These are phyloP conservation scores for Alces alces DNA, from an alignment of 2,113 vertebrate species.

Conservation along the genomic window DNA sequence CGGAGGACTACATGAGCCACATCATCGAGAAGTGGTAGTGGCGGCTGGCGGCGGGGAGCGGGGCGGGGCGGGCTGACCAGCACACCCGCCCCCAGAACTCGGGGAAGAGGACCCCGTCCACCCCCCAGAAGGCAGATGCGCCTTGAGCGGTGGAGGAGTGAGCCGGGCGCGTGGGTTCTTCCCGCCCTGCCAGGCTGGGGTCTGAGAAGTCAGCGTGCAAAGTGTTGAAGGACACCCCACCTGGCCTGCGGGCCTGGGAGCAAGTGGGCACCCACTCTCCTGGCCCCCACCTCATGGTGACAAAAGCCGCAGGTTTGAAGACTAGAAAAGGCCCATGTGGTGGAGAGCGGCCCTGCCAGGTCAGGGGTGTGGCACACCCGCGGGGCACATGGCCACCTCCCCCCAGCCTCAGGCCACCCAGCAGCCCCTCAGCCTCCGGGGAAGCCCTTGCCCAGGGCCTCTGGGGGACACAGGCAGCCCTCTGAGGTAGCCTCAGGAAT, in stretches of 20 bases:
- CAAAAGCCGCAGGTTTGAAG: not conserved
- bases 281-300: not conserved
- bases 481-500: not conserved
- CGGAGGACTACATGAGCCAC: constrained; percentile 99
- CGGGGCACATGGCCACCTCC: not conserved
- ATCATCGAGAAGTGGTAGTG: constrained; percentile 99
- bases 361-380: not conserved
- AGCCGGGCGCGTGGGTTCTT: constrained; percentile 34
- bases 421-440: not conserved
- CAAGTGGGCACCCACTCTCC: not conserved
- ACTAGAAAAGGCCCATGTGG: not conserved
- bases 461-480: not conserved
- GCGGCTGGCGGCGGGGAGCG: not conserved
- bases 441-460: not conserved
- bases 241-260: not conserved
- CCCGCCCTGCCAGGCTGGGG: constrained; percentile 69
- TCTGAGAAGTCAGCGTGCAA: constrained; percentile 65
- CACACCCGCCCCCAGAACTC: constrained; percentile 4
- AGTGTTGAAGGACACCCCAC: not conserved
- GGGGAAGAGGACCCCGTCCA: constrained; percentile 49
- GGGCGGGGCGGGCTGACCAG: constrained; percentile 35
- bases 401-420: too few relatives aligned
- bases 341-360: not conserved
- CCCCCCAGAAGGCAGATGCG: constrained; percentile 63
- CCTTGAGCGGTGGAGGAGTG: constrained; percentile 34